Evolutionary conservation across 30 jellyfish, hydroid and myxozoan genomes (phyloP).

Genomic region (Nemopilema nomurai): DNA sequence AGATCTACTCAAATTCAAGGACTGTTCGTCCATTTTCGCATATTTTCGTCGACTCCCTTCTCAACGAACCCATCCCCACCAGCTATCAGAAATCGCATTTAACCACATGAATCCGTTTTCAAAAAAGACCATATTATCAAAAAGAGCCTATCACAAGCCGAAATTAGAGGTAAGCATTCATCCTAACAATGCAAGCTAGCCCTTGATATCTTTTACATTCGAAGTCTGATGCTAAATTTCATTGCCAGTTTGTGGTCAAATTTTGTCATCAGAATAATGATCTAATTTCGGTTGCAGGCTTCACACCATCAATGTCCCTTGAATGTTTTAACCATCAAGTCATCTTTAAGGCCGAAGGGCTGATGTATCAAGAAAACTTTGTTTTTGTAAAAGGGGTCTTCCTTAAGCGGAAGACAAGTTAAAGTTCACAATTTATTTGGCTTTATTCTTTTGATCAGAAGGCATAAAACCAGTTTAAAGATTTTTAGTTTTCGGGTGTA

Average conservation of each 20-base stretch:
- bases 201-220: background rate
- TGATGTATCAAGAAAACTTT: no score
- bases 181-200: background rate
- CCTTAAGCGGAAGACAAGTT: no score
- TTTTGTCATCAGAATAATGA: background rate
- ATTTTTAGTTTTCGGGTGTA: no score
- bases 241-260: background rate
- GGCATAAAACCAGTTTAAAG: no score
- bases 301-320: no score
- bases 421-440: no score
- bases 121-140: constrained; percentile 60
- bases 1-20: constrained; percentile 74
- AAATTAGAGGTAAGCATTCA: constrained; percentile 59
- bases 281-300: no score
- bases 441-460: no score
- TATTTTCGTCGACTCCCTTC: constrained; percentile 82
- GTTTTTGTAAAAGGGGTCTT: no score
- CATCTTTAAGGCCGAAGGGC: no score
- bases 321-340: no score
- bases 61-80: constrained; percentile 53
- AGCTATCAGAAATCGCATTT: constrained; percentile 76
- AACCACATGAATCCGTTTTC: constrained; percentile 82
- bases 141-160: constrained; percentile 70
- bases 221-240: background rate
- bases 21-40: constrained; percentile 64